Conservation (phyloP, 2,797 vertebrate species). For the Saxicola maurus region DNA sequence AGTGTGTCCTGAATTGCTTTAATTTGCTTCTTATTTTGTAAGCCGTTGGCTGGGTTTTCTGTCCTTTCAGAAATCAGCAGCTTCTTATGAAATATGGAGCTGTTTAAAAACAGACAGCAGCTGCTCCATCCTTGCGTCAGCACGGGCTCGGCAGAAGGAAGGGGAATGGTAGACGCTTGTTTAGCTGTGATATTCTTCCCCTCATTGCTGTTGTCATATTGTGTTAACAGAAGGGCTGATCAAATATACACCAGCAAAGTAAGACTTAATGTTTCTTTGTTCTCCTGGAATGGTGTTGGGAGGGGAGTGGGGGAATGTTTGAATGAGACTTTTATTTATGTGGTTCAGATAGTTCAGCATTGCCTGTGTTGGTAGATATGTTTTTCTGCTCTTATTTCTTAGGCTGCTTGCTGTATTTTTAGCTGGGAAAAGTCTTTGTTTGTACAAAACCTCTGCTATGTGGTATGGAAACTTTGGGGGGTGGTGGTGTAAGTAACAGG, state of each 20-base stretch:
- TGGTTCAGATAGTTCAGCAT: not conserved
- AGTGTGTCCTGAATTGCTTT: constrained; percentile 48
- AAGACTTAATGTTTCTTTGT: constrained; percentile 65
- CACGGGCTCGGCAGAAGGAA: constrained; percentile 40
- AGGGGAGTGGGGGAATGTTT: constrained; percentile 7
- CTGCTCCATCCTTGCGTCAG: constrained; percentile 59
- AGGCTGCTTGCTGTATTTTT: constrained; percentile 6
- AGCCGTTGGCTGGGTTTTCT: constrained; percentile 52
- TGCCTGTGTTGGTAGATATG: not conserved
- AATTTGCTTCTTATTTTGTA: constrained; percentile 53
- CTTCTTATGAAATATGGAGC: constrained; percentile 60
- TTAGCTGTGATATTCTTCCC: constrained; percentile 45
- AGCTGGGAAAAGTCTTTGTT: constrained; percentile 29
- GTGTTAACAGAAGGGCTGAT: constrained; percentile 62
- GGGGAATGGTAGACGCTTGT: constrained; percentile 47
- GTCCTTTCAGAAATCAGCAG: constrained; percentile 58
- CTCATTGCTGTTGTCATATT: constrained; percentile 51
- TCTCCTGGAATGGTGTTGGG: constrained; percentile 40
- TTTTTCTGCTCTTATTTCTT: constrained; percentile 35
- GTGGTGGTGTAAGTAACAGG: not conserved
- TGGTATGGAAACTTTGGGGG: not conserved
- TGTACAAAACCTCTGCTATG: not conserved
- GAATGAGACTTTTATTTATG: constrained; percentile 61
- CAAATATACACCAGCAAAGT: constrained; percentile 56
- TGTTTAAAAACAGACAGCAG: constrained; percentile 65